These are phyloP conservation scores for Boloria euphrosyne DNA, from an alignment of 2,888 invertebrate genomes.

Conservation along the genomic window DNA sequence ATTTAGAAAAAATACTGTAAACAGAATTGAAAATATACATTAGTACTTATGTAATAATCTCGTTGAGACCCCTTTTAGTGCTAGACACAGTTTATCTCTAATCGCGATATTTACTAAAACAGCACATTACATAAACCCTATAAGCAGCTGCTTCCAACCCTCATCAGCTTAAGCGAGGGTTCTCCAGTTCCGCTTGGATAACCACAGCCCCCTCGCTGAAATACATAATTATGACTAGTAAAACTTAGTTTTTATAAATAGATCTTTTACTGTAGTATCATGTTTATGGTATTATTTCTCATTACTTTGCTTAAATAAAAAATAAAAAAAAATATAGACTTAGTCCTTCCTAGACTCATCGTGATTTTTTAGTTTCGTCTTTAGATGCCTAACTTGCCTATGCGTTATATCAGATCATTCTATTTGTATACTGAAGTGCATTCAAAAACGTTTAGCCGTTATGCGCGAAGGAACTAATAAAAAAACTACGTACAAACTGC, in stretches of 20 bases:
- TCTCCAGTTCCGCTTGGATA: conserved; percentile 34
- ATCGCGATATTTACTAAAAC: conserved; percentile 25
- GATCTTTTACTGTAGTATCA: neutral
- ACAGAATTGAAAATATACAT: conserved; percentile 5
- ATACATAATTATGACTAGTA: conserved; percentile 23
- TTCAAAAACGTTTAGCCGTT: too few relatives aligned
- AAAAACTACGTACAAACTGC: too few relatives aligned
- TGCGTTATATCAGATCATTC: too few relatives aligned
- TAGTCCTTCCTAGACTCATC: too few relatives aligned
- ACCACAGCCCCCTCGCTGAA: conserved; percentile 28
- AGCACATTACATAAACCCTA: conserved; percentile 20
- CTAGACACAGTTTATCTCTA: conserved; percentile 18
- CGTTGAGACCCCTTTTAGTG: conserved; percentile 10
- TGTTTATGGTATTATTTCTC: neutral
- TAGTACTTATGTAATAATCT: conserved; percentile 12
- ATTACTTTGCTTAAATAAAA: too few relatives aligned
- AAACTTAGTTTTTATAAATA: conserved; percentile 13
- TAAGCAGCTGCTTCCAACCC: conserved; percentile 35
- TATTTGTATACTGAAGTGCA: too few relatives aligned
- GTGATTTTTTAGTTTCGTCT: too few relatives aligned
- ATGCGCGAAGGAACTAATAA: too few relatives aligned
- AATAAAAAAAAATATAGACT: too few relatives aligned
- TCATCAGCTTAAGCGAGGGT: conserved; percentile 36
- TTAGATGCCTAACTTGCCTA: too few relatives aligned
- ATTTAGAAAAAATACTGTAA: neutral